Evolutionary conservation across 2,113 vertebrate genomes (phyloP), one percentile per base, ranked within the genome.

Genomic region (Notiomystis cincta): DNA sequence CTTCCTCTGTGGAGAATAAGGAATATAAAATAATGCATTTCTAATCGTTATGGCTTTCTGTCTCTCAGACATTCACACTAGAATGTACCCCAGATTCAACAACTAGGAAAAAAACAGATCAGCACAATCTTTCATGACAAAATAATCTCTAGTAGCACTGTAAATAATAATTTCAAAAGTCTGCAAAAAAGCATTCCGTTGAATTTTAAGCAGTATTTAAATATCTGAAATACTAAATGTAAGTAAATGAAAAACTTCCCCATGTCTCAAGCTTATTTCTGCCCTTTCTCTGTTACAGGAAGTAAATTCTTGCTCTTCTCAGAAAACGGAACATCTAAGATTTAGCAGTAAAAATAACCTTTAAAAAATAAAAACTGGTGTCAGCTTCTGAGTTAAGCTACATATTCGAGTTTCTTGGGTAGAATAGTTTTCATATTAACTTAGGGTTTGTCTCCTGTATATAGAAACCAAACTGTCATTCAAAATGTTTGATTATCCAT

Each of bases 151-250:
- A 82, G 23, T 24, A 50, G 7, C 77, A 73, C 7, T 27, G 13
- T 47, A 90, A 95, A 78, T 51, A 82, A 65, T 35, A 88, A 79
- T 77, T 94, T 73, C 73, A 33, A 61, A 86, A 62, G n/a, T 90
- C 33, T 73, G n/a, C 4, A 66, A 82, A 79, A 88, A 57, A 37
- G 0, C 23, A 31, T 77, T 61, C 24, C 42, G 14, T 20, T 50
- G 23, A 23, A 54, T 54, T 84, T 88, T 77, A 83, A 70, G 15
- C 23, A 37, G 10, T 60, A 88, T 73, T 93, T 58, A 40, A n/a
- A 77, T 78, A 83, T 83, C 20, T 82, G 24, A 61, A 91, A 30
- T 75, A 56, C 5, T 79, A 47, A 84, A 89, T 16, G 64, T 71
- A 21, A 37, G 13, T 57, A 61, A 66, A 45, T 51, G 38, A 60